Base-by-base conservation (phyloP, 2,113 vertebrate species). In the Prionailurus bengalensis region DNA sequence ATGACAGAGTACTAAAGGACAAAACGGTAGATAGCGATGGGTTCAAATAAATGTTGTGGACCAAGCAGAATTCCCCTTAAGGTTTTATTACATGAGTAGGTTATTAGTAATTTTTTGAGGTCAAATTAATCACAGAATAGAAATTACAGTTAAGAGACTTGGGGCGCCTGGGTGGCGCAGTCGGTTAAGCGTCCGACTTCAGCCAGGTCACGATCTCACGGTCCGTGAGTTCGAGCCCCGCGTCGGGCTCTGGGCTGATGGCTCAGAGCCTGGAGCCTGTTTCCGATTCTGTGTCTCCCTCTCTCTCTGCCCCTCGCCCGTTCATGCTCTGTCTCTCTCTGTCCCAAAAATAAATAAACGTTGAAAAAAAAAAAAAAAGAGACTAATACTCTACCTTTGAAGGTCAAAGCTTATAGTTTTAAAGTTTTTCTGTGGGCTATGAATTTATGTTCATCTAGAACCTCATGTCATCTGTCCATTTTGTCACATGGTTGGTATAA, bases 391-490 rank as follows among this genome's bases (percentile, higher is more conserved):
- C 31, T 87, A 12, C 36, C 71, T 91, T 85, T 84, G 39, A 91
- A 33, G 17, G n/a, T 80, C 48, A 91, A 51, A 21, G 48, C 29
- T 94, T 92, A 45, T 9, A 23, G 8, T 87, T 91, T 92, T 63
- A 48, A 91, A 53, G 6, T 25, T 94, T 70, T 90, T 70, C 21
- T 33, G 2, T 53, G 27, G 45, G 15, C n/a, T 66, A 5, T 93
- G 82, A 65, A 19, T 97, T 73, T 96, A 21, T 80, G 13, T 89
- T 89, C 48, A 55, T 95, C 21, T 92, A 89, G 27, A 95, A 68
- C 31, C 71, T 63, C 29, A 21, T 55, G 21, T 15, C 23, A 19
- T 51, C 27, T 78, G 39, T 81, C 87, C 89, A 0, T 81, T 85
- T 95, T 88, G 23, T 91, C 19, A 74, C 3, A 71, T 21, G 31